phyloP scores from a whole-genome alignment of 2,113 vertebrate genomes.

The Aix galericulata region DNA sequence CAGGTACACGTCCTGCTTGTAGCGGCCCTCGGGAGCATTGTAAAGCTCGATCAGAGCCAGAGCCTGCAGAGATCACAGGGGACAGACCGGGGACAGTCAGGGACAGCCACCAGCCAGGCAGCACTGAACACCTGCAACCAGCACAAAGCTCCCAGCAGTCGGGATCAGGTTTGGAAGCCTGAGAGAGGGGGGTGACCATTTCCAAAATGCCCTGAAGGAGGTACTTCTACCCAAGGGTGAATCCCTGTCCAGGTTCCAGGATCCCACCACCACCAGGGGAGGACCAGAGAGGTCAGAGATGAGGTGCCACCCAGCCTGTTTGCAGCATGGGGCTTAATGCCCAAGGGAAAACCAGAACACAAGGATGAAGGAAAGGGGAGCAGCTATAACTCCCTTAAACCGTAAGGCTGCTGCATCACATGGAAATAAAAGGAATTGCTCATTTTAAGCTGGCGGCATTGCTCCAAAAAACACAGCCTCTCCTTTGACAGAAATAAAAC shows the following conservation, averaged over 20 bases:
- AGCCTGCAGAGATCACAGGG: slow-evolving; percentile 77
- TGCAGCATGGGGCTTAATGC: not conserved
- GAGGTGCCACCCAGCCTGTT: not conserved
- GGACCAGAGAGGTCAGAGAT: not conserved
- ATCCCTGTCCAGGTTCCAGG: not conserved
- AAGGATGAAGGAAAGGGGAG: not conserved
- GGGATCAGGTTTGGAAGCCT: not conserved
- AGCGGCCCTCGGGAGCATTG: slow-evolving; percentile 95
- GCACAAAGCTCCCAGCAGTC: not conserved
- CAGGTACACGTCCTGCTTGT: slow-evolving; percentile 97
- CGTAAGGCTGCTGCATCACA: rapidly evolving
- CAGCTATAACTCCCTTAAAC: not conserved
- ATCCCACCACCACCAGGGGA: not conserved
- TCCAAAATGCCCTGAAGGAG: not conserved
- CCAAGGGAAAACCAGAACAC: rapidly evolving
- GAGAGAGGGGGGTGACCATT: not conserved
- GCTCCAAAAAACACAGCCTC: not conserved
- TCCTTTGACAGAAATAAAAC: not conserved
- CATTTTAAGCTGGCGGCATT: rapidly evolving
- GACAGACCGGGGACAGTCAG: not conserved
- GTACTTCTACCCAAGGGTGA: not conserved
- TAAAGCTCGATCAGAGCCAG: slow-evolving; percentile 96
- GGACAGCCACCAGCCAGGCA: not conserved
- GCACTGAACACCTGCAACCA: not conserved
- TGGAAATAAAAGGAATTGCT: not conserved